phyloP scores from a whole-genome alignment of 2,113 vertebrate genomes.

The Monarcha castaneiventris region DNA sequence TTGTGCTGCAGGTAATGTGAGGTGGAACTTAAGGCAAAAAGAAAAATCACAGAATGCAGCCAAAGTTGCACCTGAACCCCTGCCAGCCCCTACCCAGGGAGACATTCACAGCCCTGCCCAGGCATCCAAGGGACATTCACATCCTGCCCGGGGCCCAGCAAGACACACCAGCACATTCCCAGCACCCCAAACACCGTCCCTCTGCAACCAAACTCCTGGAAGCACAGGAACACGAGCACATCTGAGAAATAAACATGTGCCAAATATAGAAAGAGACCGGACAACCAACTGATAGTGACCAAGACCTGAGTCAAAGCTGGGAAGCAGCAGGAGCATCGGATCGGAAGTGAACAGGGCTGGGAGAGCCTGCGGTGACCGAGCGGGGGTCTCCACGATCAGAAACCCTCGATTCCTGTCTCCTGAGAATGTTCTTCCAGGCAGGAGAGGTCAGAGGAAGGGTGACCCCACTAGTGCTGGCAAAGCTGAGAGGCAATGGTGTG shows the following conservation, averaged over 20 bases:
- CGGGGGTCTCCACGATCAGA: background rate
- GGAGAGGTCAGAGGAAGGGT: background rate
- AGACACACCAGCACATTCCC: background rate
- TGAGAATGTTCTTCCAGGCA: background rate
- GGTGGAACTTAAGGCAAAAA: background rate
- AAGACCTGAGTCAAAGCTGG: background rate
- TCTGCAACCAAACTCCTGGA: background rate
- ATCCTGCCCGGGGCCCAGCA: background rate
- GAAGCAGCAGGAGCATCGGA: background rate
- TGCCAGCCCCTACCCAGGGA: background rate
- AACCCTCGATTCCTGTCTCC: fast-evolving
- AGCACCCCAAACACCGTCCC: fast-evolving
- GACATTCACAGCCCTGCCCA: background rate
- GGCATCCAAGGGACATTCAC: too few relatives aligned
- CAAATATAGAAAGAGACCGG: background rate
- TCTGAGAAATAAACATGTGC: background rate
- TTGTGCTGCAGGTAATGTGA: fast-evolving
- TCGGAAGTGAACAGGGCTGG: background rate
- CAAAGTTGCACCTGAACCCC: background rate
- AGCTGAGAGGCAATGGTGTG: background rate
- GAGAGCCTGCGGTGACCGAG: background rate
- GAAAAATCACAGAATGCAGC: background rate
- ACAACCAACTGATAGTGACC: background rate
- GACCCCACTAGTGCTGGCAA: background rate
- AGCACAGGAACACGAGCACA: fast-evolving